phyloP scores from a whole-genome alignment of 1,140 invertebrate species.

The Steinernema khuongi region DNA sequence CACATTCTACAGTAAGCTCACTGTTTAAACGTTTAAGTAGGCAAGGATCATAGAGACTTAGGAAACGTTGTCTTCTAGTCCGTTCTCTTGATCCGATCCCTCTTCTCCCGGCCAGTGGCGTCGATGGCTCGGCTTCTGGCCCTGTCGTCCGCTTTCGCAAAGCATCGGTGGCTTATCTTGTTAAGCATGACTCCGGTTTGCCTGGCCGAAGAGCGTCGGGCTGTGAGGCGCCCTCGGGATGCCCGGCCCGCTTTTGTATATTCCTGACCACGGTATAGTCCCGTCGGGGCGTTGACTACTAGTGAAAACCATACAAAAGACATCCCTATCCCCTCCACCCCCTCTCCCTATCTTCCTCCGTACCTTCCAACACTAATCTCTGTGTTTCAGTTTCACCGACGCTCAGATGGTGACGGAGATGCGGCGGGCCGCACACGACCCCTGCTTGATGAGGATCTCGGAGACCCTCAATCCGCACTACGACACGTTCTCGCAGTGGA shows the following conservation, averaged over 20 bases:
- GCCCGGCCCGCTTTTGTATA: slow-evolving; percentile 43
- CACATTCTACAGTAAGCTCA: slow-evolving; percentile 12
- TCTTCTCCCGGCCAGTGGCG: too few species aligned
- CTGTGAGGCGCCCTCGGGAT: too few species aligned
- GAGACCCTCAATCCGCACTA: slow-evolving; percentile 47
- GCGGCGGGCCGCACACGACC: slow-evolving; percentile 36
- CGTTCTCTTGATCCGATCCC: not conserved
- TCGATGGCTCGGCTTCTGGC: too few species aligned
- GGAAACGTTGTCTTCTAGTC: slow-evolving; percentile 16
- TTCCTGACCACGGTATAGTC: slow-evolving; percentile 37
- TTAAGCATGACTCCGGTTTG: too few species aligned
- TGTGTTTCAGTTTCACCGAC: not conserved
- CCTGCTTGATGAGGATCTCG: slow-evolving; percentile 32
- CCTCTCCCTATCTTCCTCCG: not conserved
- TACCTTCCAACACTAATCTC: not conserved
- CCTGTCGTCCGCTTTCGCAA: too few species aligned
- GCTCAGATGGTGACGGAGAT: not conserved
- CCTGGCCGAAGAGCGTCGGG: too few species aligned
- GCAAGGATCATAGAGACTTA: too few species aligned
- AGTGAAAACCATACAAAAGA: not conserved
- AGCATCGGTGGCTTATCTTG: too few species aligned
- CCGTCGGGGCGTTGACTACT: not conserved
- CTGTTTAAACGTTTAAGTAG: slow-evolving; percentile 25
- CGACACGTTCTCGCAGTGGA: slow-evolving; percentile 40
- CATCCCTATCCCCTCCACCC: not conserved